phyloP scores from a whole-genome alignment of 2,113 vertebrate genomes.

The Lates calcarifer region DNA sequence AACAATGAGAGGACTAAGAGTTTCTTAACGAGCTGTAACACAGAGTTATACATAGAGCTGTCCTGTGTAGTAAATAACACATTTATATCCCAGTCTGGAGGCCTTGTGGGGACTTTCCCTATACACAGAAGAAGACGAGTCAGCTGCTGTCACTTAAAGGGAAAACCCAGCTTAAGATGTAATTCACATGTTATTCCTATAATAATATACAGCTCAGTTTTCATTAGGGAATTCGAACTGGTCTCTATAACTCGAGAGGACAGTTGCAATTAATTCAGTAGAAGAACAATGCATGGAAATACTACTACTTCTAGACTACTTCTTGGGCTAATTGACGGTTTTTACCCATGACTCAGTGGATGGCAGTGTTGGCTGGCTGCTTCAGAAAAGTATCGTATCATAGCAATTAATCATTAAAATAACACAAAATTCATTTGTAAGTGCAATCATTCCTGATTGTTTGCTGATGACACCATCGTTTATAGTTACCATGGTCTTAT shows the following conservation, averaged over 20 bases:
- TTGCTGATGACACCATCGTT: neutral
- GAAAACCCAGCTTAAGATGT: neutral
- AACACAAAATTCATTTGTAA: no score
- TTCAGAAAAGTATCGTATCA: no score
- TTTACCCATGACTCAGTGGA: no score
- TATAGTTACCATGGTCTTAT: neutral
- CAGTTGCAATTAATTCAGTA: neutral
- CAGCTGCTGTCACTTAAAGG: conserved; percentile 28
- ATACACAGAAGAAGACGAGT: neutral
- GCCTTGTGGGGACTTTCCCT: neutral
- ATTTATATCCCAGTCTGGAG: neutral
- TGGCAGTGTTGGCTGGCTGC: no score
- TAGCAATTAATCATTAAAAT: no score
- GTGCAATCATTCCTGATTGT: no score
- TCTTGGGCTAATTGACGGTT: neutral
- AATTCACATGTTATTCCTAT: neutral
- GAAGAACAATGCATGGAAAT: neutral
- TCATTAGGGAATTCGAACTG: neutral
- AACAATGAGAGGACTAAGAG: neutral
- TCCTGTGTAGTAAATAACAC: neutral
- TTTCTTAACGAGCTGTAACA: neutral
- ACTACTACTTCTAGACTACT: no score
- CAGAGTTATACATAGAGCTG: neutral
- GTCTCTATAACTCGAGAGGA: neutral
- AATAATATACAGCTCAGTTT: neutral